A percentile compares a stretch with the other conserved stretches of the same genome.
Evolutionary conservation across 2,113 vertebrate species (phyloP).

Genomic region (Carollia perspicillata): DNA sequence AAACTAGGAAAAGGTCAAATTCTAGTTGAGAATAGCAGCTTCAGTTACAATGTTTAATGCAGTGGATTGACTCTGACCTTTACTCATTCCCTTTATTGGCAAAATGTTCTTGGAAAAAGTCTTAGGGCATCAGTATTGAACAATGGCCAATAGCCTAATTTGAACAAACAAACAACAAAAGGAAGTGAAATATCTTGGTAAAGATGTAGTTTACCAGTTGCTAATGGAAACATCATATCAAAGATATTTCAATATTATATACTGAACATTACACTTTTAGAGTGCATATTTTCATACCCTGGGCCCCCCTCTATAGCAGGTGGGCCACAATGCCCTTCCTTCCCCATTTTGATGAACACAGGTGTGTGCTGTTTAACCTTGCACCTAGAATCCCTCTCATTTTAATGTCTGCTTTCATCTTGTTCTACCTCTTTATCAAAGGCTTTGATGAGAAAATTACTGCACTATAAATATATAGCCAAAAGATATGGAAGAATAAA

Average conservation of each 20-base stretch:
- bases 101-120: background rate
- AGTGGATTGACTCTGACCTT: background rate
- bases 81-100: background rate
- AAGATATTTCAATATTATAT: conserved; percentile 5
- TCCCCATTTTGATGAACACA: background rate
- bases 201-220: conserved; percentile 43
- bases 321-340: background rate
- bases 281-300: background rate
- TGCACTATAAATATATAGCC: background rate
- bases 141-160: conserved; percentile 35
- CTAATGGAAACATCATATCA: conserved; percentile 52
- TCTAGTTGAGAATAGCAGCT: background rate
- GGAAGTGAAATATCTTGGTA: conserved; percentile 19
- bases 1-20: conserved; percentile 25
- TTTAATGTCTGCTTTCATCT: background rate
- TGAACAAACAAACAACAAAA: conserved; percentile 12
- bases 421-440: background rate
- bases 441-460: background rate
- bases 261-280: background rate
- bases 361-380: background rate
- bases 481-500: background rate
- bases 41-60: conserved; percentile 37
- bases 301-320: background rate
- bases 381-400: background rate
- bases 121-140: conserved; percentile 39